Percentiles rank a stretch among this genome's conserved stretches.
Conservation (phyloP, 1,140 invertebrate species). For the Orius laevigatus region DNA sequence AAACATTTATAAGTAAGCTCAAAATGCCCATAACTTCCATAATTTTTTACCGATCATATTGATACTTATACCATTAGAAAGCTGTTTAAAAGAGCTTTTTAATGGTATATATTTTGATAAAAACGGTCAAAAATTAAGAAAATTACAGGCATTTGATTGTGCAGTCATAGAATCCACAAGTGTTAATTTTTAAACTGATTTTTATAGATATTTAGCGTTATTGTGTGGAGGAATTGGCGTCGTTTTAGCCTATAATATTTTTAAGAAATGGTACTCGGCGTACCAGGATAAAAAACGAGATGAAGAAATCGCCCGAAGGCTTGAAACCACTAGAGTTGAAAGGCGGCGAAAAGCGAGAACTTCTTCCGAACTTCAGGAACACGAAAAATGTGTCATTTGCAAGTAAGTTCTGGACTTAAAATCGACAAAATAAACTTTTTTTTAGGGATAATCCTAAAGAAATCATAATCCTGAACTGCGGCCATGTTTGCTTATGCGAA, state of each 20-base stretch:
- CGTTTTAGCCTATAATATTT: constrained; percentile 41
- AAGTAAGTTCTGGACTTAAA: constrained; percentile 18
- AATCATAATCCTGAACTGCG: constrained; percentile 65
- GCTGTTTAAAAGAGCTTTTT: too few relatives aligned
- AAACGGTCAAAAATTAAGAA: too few relatives aligned
- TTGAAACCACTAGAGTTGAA: constrained; percentile 43
- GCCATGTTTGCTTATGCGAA: constrained; percentile 68
- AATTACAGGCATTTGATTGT: too few relatives aligned
- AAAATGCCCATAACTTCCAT: too few relatives aligned
- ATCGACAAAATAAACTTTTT: too few relatives aligned
- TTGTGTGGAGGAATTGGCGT: constrained; percentile 48
- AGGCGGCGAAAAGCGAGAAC: constrained; percentile 38
- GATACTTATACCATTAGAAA: too few relatives aligned
- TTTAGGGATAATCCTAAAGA: constrained; percentile 25
- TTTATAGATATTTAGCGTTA: constrained; percentile 40
- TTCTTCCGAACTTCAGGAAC: constrained; percentile 41
- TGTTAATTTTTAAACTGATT: not conserved
- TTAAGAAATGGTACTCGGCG: constrained; percentile 41
- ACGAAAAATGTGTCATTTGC: constrained; percentile 61
- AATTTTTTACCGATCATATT: too few relatives aligned
- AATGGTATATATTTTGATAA: too few relatives aligned
- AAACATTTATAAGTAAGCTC: constrained; percentile 35
- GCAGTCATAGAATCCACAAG: too few relatives aligned
- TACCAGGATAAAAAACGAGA: constrained; percentile 34
- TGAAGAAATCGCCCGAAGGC: constrained; percentile 35